Conservation (phyloP, 1,140 invertebrate genomes). For the Orius insidiosus region DNA sequence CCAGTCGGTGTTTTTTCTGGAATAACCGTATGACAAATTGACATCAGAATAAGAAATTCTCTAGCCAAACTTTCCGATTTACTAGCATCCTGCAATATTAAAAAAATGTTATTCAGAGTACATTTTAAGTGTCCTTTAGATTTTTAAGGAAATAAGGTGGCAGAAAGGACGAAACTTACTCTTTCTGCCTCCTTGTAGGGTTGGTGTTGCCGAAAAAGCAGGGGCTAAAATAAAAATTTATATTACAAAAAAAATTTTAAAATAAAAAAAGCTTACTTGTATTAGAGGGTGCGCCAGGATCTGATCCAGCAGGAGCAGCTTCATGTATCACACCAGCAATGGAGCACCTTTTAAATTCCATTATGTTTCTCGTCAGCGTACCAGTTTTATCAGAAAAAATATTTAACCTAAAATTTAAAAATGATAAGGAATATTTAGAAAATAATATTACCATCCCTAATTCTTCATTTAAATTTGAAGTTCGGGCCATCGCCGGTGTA, state of each 20-base stretch:
- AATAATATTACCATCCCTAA: constrained; percentile 81
- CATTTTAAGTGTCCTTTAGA: no score
- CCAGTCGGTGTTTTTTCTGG: constrained; percentile 58
- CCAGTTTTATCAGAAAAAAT: constrained; percentile 98
- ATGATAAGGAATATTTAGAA: no score
- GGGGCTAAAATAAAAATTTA: constrained; percentile 3
- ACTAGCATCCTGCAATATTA: constrained; percentile 5
- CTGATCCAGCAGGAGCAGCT: not conserved
- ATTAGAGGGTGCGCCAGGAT: constrained; percentile 27
- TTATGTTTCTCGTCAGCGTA: constrained; percentile 93
- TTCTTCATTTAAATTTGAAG: constrained; percentile 98
- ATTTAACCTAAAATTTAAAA: constrained; percentile 50
- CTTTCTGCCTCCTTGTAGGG: no score
- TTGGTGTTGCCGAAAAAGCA: not conserved
- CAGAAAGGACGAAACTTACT: no score
- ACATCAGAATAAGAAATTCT: constrained; percentile 78
- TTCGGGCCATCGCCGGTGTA: constrained; percentile 91
- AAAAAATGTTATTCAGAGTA: not conserved
- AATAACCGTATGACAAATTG: constrained; percentile 97
- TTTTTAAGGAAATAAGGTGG: no score
- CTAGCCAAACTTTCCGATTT: constrained; percentile 31
- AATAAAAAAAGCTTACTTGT: constrained; percentile 21
- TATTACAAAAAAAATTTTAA: not conserved
- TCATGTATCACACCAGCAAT: constrained; percentile 62
- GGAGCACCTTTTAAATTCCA: constrained; percentile 89